Conservation (phyloP, 1,140 invertebrate species). For the Rhopalosiphum padi region DNA sequence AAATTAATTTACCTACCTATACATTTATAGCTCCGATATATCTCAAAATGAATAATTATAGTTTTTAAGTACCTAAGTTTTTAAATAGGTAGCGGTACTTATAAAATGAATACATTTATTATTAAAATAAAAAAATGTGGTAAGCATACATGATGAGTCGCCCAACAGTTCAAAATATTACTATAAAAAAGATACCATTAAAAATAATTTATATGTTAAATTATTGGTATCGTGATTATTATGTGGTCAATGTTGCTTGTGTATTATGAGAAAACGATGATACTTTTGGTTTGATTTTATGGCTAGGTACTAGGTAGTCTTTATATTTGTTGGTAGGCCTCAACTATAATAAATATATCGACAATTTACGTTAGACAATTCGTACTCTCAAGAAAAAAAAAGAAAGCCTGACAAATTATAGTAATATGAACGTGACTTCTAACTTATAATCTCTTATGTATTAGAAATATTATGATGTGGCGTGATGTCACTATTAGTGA, state of each 20-base stretch:
- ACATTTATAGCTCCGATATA: neutral
- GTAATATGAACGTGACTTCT: conserved; percentile 50
- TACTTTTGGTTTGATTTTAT: conserved; percentile 29
- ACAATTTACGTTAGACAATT: neutral
- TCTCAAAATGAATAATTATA: neutral
- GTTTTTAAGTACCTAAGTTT: too few relatives aligned
- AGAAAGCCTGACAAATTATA: conserved; percentile 53
- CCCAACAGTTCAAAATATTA: neutral
- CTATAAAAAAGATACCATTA: neutral
- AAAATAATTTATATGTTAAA: neutral
- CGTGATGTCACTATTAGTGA: conserved; percentile 40
- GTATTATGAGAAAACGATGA: conserved; percentile 10
- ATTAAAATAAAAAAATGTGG: too few relatives aligned
- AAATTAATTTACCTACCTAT: too few relatives aligned
- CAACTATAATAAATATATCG: conserved; percentile 42
- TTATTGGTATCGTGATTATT: neutral
- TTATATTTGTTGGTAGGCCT: neutral
- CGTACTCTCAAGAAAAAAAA: conserved; percentile 25
- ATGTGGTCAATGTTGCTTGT: neutral
- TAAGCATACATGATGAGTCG: too few relatives aligned
- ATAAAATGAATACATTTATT: neutral
- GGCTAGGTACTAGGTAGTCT: conserved; percentile 17
- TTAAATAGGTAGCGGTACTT: too few relatives aligned
- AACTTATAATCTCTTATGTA: conserved; percentile 29
- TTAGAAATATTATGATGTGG: neutral